These are phyloP conservation scores for Drosophila repleta DNA, from an alignment of 1,140 invertebrate genomes.

Conservation along the genomic window DNA sequence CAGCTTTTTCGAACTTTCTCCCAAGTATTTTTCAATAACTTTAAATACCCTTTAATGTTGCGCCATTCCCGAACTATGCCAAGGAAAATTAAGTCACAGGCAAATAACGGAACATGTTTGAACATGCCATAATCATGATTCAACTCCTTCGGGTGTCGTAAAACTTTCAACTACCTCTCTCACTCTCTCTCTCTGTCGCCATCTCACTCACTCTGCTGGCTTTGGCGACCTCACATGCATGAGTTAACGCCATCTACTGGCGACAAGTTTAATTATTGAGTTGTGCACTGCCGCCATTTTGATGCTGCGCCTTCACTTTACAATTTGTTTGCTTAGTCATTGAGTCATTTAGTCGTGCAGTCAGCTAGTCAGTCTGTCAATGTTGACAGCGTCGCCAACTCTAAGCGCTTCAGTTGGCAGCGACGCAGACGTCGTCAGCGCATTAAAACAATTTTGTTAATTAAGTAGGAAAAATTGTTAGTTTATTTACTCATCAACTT, in stretches of 20 bases:
- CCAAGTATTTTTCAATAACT: background rate
- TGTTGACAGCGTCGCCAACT: conserved; percentile 53
- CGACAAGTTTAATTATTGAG: conserved; percentile 73
- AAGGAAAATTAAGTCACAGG: conserved; percentile 15
- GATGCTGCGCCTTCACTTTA: conserved; percentile 29
- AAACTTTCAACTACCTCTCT: conserved; percentile 27
- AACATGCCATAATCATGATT: conserved; percentile 22
- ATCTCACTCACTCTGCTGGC: background rate
- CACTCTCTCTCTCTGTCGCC: background rate
- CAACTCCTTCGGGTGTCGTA: conserved; percentile 10
- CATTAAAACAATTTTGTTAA: conserved; percentile 83
- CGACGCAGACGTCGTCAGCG: conserved; percentile 27
- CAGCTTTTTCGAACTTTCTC: background rate
- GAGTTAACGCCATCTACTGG: conserved; percentile 31
- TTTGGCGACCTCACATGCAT: conserved; percentile 1
- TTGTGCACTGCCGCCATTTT: conserved; percentile 34
- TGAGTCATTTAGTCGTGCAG: conserved; percentile 51
- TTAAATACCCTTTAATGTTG: background rate
- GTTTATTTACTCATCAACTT: conserved; percentile 81
- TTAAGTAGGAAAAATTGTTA: conserved; percentile 82
- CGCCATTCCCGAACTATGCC: background rate
- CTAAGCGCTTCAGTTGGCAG: conserved; percentile 63
- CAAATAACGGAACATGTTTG: background rate
- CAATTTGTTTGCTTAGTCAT: conserved; percentile 72
- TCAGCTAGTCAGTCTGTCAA: conserved; percentile 53